Conservation (phyloP, 2,888 invertebrate genomes). For the Leptopterna dolabrata region DNA sequence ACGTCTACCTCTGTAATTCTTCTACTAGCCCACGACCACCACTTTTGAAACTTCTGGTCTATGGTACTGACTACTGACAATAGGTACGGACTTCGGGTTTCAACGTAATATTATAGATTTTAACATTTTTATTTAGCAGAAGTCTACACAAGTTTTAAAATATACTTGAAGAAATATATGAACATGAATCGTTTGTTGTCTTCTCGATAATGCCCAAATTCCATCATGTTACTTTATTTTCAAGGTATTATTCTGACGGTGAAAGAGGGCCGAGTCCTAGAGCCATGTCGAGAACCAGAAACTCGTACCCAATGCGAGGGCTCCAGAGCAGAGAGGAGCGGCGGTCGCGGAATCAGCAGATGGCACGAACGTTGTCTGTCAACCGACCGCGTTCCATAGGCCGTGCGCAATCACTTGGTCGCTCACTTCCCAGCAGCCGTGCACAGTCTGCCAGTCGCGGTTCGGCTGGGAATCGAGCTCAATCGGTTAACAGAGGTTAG, state of each 20-base stretch:
- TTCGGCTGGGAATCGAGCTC: constrained; percentile 16
- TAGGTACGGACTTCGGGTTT: too few species aligned
- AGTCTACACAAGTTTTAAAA: too few species aligned
- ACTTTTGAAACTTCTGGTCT: too few species aligned
- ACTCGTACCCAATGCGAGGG: constrained; percentile 37
- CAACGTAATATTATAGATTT: too few species aligned
- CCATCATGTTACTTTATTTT: background rate
- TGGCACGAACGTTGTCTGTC: background rate
- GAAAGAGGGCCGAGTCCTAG: constrained; percentile 10
- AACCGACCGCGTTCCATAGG: background rate
- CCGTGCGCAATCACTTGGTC: constrained; percentile 10
- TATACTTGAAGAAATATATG: too few species aligned
- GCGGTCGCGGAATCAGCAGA: background rate
- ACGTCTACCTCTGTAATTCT: too few species aligned
- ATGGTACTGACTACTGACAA: too few species aligned
- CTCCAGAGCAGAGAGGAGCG: background rate
- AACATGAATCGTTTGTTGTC: too few species aligned
- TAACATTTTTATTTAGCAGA: too few species aligned
- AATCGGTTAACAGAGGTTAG: constrained; percentile 9
- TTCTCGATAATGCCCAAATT: too few species aligned
- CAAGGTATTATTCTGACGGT: constrained; percentile 39
- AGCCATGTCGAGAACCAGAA: constrained; percentile 32
- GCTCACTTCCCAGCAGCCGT: constrained; percentile 9
- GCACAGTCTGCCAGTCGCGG: background rate
- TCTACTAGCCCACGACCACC: too few species aligned